Evolutionary conservation across 2,113 vertebrate species (phyloP).

Genomic region (Oryzias woworae): DNA sequence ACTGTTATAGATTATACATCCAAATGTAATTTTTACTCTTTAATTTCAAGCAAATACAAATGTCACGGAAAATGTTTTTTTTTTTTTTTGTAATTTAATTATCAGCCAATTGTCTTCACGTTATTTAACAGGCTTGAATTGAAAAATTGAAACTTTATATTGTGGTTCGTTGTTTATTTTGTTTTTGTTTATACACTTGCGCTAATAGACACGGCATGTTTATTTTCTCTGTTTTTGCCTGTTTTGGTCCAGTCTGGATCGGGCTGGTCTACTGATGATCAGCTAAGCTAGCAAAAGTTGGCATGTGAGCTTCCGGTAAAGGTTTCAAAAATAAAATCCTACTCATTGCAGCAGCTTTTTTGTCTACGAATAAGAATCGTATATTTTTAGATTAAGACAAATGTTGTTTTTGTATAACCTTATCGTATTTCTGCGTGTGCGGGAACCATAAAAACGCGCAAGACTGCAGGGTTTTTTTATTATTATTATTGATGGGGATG

Average conservation of each 20-base stretch:
- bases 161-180: neutral
- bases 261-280: neutral
- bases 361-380: neutral
- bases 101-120: neutral
- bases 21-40: neutral
- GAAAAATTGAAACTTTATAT: neutral
- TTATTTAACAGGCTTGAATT: neutral
- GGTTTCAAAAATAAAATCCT: conserved; percentile 26
- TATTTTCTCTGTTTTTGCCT: too few relatives aligned
- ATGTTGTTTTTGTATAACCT: neutral
- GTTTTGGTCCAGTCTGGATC: neutral
- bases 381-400: too few relatives aligned
- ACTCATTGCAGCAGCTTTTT: neutral
- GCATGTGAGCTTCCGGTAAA: conserved; percentile 12
- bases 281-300: neutral
- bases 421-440: too few relatives aligned
- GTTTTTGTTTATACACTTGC: neutral
- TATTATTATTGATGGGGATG: too few relatives aligned
- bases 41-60: neutral
- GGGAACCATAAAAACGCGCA: too few relatives aligned
- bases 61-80: neutral
- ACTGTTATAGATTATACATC: neutral
- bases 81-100: neutral
- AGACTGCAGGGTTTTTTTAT: too few relatives aligned
- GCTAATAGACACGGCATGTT: neutral